These are phyloP conservation scores for Nemurella pictetii DNA, from an alignment of 2,888 invertebrate genomes.

Conservation along the genomic window DNA sequence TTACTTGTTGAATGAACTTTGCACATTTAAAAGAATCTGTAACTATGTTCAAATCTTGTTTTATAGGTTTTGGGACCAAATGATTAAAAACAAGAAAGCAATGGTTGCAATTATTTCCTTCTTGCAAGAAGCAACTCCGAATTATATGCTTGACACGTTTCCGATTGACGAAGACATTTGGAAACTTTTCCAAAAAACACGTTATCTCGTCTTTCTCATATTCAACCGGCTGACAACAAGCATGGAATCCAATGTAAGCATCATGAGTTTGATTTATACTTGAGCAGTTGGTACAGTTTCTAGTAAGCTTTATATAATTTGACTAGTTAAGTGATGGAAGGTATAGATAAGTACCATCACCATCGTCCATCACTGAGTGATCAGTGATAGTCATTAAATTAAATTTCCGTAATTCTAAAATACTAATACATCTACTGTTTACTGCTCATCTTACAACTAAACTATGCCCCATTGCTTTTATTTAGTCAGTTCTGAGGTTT, in stretches of 20 bases:
- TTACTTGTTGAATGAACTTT: neutral
- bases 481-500: neutral
- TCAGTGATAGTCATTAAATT: too few species aligned
- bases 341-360: too few species aligned
- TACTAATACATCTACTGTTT: too few species aligned
- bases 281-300: too few species aligned
- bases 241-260: slow-evolving; percentile 70
- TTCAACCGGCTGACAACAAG: slow-evolving; percentile 78
- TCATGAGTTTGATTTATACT: neutral
- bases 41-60: neutral
- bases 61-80: slow-evolving; percentile 72
- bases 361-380: too few species aligned
- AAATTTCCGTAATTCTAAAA: too few species aligned
- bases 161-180: slow-evolving; percentile 54
- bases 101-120: slow-evolving; percentile 70
- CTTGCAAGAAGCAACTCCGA: slow-evolving; percentile 72
- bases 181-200: slow-evolving; percentile 62
- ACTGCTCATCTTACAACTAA: neutral
- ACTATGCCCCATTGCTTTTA: neutral
- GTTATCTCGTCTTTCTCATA: slow-evolving; percentile 65
- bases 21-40: neutral
- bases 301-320: too few species aligned
- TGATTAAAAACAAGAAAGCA: slow-evolving; percentile 66
- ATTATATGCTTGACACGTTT: slow-evolving; percentile 58
- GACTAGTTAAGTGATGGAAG: too few species aligned